A percentile compares a stretch with the other conserved stretches of the same genome.
These are phyloP conservation scores for Apotomis betuletana DNA, from an alignment of 2,888 invertebrate species.

Conservation along the genomic window DNA sequence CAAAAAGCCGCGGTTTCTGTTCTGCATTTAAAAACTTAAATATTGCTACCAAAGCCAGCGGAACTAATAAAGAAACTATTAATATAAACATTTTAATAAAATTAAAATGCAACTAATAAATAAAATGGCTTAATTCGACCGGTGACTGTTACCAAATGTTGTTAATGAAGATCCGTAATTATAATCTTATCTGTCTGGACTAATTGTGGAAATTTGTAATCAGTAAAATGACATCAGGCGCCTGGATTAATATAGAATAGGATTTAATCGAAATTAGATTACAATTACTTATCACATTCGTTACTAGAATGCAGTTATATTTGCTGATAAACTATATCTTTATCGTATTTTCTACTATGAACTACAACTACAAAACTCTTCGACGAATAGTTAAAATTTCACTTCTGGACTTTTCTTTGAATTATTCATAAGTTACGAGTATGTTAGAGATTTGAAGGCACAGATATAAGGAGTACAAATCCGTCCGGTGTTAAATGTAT, in stretches of 20 bases:
- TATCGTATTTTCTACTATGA: too few relatives aligned
- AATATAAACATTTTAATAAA: slow-evolving; percentile 58
- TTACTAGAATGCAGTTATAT: neutral
- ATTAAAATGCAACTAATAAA: neutral
- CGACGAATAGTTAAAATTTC: too few relatives aligned
- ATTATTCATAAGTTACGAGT: too few relatives aligned
- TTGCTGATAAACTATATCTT: neutral
- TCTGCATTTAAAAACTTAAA: slow-evolving; percentile 67
- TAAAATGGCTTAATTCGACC: neutral
- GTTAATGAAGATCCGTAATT: slow-evolving; percentile 25
- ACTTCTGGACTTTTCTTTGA: too few relatives aligned
- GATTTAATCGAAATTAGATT: slow-evolving; percentile 2
- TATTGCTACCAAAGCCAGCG: slow-evolving; percentile 55
- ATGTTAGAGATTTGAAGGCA: too few relatives aligned
- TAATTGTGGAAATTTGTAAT: neutral
- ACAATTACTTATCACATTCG: neutral
- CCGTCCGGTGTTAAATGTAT: too few relatives aligned
- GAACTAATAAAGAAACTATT: slow-evolving; percentile 56
- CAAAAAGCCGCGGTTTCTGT: slow-evolving; percentile 70
- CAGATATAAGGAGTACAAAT: too few relatives aligned
- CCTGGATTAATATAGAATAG: neutral
- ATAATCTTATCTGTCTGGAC: slow-evolving; percentile 26
- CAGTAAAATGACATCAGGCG: neutral
- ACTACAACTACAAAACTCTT: too few relatives aligned
- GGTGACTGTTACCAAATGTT: neutral